Percentiles rank a stretch among this genome's conserved stretches.
These are phyloP conservation scores for Leptinotarsa texana DNA, from an alignment of 1,140 invertebrate genomes.

Conservation along the genomic window DNA sequence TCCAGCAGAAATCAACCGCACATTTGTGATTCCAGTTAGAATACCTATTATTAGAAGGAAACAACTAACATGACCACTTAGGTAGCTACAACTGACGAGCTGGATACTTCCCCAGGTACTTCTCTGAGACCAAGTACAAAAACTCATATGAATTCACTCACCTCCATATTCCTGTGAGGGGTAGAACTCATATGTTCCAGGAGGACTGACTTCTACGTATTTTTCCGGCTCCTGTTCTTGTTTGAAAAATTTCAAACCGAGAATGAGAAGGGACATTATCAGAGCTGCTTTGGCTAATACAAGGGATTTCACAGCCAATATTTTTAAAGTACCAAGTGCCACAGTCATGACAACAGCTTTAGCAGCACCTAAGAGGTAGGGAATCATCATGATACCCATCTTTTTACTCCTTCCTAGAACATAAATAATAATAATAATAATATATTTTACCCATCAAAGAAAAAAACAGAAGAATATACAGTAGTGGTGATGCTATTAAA, in stretches of 20 bases:
- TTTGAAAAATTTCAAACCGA: constrained; percentile 58
- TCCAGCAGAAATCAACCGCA: no score
- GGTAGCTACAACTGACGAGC: no score
- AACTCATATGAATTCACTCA: background rate
- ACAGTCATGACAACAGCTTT: constrained; percentile 63
- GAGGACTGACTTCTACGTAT: constrained; percentile 36
- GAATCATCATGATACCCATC: constrained; percentile 59
- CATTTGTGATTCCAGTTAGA: no score
- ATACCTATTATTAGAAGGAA: no score
- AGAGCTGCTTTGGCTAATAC: constrained; percentile 66
- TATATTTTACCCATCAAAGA: no score
- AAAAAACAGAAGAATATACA: no score
- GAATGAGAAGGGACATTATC: constrained; percentile 61
- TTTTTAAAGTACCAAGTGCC: constrained; percentile 61
- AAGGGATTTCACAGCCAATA: constrained; percentile 65
- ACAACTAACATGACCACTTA: no score
- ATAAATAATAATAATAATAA: background rate
- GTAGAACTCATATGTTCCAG: background rate
- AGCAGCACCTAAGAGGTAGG: constrained; percentile 66
- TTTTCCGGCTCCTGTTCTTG: constrained; percentile 21
- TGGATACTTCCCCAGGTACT: no score
- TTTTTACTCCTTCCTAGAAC: constrained; percentile 60
- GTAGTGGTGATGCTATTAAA: no score
- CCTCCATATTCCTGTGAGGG: background rate
- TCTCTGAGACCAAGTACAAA: no score